phyloP scores from a whole-genome alignment of 2,113 vertebrate genomes.

The Poeciliopsis retropinna region DNA sequence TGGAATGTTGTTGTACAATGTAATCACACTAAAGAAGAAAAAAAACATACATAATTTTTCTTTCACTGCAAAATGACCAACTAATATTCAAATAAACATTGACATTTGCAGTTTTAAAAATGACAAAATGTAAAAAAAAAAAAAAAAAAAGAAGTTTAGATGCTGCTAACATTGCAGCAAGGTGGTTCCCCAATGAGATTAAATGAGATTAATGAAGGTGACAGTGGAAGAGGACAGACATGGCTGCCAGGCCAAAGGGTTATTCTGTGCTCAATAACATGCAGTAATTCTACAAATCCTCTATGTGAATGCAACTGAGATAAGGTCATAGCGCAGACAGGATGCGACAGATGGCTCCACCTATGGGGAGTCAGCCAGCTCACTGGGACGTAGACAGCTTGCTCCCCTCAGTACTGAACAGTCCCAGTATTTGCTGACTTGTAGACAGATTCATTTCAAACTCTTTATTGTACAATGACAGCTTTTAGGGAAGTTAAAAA shows the following conservation, averaged over 20 bases:
- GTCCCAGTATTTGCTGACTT: conserved; percentile 37
- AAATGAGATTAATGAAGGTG: conserved; percentile 54
- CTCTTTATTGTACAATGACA: neutral
- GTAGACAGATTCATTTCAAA: conserved; percentile 34
- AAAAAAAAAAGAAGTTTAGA: too few relatives aligned
- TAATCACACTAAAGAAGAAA: too few relatives aligned
- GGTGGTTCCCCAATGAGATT: conserved; percentile 23
- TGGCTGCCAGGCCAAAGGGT: conserved; percentile 27
- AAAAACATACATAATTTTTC: too few relatives aligned
- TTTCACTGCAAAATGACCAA: too few relatives aligned
- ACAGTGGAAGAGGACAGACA: conserved; percentile 30
- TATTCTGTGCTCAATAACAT: conserved; percentile 39
- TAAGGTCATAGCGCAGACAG: conserved; percentile 49
- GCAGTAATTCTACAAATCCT: conserved; percentile 56
- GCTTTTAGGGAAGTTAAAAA: neutral
- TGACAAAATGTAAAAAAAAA: too few relatives aligned
- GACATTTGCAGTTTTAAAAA: too few relatives aligned
- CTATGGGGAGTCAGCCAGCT: conserved; percentile 56
- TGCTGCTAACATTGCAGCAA: too few relatives aligned
- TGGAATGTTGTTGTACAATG: too few relatives aligned
- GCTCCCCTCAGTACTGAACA: conserved; percentile 12
- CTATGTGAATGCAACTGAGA: conserved; percentile 39
- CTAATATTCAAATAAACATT: too few relatives aligned
- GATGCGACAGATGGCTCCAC: conserved; percentile 69
- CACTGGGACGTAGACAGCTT: conserved; percentile 12